Evolutionary conservation across 53 echinoderm and acorn worm genomes (phyloP), one percentile per base, ranked within the genome.

Genomic region (Actinopyga echinites): DNA sequence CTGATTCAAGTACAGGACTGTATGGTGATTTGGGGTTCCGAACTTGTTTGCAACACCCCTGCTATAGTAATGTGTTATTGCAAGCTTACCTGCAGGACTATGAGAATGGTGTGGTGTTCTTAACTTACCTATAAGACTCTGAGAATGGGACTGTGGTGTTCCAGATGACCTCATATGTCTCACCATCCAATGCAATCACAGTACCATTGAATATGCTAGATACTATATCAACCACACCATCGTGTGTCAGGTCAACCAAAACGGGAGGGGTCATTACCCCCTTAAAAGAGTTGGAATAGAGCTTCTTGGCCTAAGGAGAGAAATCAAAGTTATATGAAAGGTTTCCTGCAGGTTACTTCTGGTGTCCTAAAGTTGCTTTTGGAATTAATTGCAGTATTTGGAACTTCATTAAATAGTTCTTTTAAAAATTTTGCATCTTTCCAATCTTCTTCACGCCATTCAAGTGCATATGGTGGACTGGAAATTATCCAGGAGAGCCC

Each of bases 231-330:
- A 84, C 79, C 1, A 96, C 92, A 21, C 92, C 90, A 67, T 96
- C 96, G 0, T 88, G 66, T 8, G 96, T 96, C 67, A 96, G 67
- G 75, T 96, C 96, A 10, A 88, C 85, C 35, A 96, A 66, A 12
- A 91, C 90, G 1, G 96, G 93, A 8, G 96, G 96, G 8, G 93
- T 90, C 96, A 94, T 96, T 5, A 96, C 86, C 1, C 96, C 96
- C 65, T 96, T 96, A 42, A 53, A 57, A 23, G 30, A 57, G 82
- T 93, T 91, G 35, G 44, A 69, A 43, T 92, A 96, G 61, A 96
- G 79, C 15, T 19, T 43, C 30, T 82, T 91, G 3, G 89, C 93
- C 93, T 95, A 67, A 21, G 30, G 52, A 4, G 30, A 77, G 37
- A 84, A 40, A 77, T 25, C 0, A 23, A 49, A 15, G 2, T 17